These are phyloP conservation scores for Auanema sp. DNA, from an alignment of 2,888 invertebrate genomes.

Conservation along the genomic window DNA sequence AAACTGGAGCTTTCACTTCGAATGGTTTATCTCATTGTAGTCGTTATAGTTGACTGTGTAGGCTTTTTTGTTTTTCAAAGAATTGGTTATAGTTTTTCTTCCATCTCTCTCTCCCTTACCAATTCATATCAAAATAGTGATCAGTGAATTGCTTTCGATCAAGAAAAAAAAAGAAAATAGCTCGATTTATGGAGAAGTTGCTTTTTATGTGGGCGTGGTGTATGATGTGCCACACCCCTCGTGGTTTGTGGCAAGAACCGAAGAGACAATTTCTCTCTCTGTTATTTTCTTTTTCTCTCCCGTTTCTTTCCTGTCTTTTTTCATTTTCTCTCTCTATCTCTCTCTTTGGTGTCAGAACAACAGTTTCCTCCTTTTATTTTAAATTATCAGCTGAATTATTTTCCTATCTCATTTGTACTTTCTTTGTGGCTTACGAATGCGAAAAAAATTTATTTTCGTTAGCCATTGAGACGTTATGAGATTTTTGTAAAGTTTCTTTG, in stretches of 20 bases:
- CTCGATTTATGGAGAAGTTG: slow-evolving; percentile 5
- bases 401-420: not conserved
- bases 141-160: no score
- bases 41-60: not conserved
- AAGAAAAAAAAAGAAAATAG: no score
- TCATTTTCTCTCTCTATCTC: slow-evolving; percentile 14
- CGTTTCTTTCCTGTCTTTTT: slow-evolving; percentile 2
- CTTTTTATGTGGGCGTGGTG: slow-evolving; percentile 16
- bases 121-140: not conserved
- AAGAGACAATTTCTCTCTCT: slow-evolving; percentile 17
- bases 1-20: not conserved
- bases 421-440: no score
- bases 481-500: no score
- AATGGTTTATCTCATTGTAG: no score
- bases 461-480: no score
- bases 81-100: not conserved
- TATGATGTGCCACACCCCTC: no score
- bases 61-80: not conserved
- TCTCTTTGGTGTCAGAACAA: slow-evolving; percentile 9
- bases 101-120: not conserved
- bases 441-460: no score
- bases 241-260: no score
- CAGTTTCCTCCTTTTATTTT: slow-evolving; percentile 8
- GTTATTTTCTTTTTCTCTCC: slow-evolving; percentile 5
- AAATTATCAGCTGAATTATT: slow-evolving; percentile 10